These are phyloP conservation scores for Drosophila nebulosa DNA, from an alignment of 1,140 invertebrate species.

Conservation along the genomic window DNA sequence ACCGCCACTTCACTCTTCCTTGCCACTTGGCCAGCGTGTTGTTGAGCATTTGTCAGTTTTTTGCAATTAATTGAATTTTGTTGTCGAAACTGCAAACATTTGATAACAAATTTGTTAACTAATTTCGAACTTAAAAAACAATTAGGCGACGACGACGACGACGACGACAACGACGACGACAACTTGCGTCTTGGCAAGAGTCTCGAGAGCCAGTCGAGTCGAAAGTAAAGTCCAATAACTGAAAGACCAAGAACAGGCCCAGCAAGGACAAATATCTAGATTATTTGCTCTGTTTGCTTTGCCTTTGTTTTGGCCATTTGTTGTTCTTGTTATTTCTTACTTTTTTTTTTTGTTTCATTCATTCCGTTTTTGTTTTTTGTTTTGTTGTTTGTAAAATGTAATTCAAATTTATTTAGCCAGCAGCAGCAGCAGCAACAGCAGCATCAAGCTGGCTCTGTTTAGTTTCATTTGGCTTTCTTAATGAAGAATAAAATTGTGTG, in stretches of 20 bases:
- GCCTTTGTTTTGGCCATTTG: conserved; percentile 46
- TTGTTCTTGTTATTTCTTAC: conserved; percentile 21
- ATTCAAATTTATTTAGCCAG: conserved; percentile 74
- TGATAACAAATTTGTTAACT: conserved; percentile 80
- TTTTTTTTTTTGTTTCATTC: conserved; percentile 5
- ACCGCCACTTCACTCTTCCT: too few species aligned
- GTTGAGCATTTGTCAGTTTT: conserved; percentile 64
- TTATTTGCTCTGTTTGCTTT: conserved; percentile 50
- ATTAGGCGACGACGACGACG: conserved; percentile 47
- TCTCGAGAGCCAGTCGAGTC: not conserved
- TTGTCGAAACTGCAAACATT: conserved; percentile 80
- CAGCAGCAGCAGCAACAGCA: conserved; percentile 29
- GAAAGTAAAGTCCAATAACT: conserved; percentile 7
- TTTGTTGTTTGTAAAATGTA: conserved; percentile 48
- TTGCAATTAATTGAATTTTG: conserved; percentile 79
- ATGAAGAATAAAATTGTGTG: conserved; percentile 73
- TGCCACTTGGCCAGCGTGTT: conserved; percentile 28
- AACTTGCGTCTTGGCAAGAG: conserved; percentile 47
- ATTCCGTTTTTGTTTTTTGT: conserved; percentile 6
- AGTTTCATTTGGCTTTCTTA: conserved; percentile 66
- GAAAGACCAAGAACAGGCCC: conserved; percentile 11
- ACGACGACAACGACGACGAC: conserved; percentile 32
- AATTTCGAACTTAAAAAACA: conserved; percentile 80
- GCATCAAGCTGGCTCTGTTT: conserved; percentile 34
- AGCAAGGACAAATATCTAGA: conserved; percentile 59